Conservation (phyloP, 2,113 vertebrate genomes). For the Zosterops borbonicus region DNA sequence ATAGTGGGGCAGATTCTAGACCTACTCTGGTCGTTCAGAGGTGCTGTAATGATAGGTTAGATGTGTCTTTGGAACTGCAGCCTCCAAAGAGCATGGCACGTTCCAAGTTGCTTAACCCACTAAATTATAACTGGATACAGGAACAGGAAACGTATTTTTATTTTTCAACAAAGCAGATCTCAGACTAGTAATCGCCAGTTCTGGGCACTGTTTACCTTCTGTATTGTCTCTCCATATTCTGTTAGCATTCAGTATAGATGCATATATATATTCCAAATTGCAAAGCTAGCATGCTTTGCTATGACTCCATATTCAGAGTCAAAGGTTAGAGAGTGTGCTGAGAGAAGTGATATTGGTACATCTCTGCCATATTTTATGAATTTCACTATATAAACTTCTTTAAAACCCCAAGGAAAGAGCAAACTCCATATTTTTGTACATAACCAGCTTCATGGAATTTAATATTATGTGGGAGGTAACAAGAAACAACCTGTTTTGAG, state of each 20-base stretch:
- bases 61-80: neutral
- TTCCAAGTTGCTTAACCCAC: neutral
- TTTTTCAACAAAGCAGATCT: neutral
- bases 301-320: neutral
- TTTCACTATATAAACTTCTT: neutral
- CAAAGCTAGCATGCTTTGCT: neutral
- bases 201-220: neutral
- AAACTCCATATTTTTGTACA: neutral
- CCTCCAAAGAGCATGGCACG: neutral
- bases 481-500: conserved; percentile 15
- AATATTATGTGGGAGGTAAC: neutral
- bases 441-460: neutral
- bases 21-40: neutral
- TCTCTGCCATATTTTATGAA: neutral
- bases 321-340: neutral
- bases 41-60: neutral
- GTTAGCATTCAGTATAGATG: neutral
- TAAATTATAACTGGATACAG: neutral
- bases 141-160: neutral
- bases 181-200: neutral
- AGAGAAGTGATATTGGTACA: neutral
- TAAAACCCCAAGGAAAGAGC: neutral
- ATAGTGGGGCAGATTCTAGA: neutral
- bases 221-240: neutral
- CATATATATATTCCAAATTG: neutral